phyloP scores from a whole-genome alignment of 2,888 invertebrate species.

The Agrotis puta region DNA sequence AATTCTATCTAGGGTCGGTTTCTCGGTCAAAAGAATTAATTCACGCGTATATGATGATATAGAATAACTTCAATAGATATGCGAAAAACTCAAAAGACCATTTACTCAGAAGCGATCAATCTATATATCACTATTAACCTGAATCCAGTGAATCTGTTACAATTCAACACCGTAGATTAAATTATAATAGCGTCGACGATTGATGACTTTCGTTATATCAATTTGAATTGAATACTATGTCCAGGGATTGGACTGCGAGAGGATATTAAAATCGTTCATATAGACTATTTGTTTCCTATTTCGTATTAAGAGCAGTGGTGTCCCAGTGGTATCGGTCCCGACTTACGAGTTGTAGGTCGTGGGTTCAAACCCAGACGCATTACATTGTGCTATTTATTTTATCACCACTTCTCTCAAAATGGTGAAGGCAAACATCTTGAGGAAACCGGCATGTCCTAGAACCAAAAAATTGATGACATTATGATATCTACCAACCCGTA shows the following conservation, averaged over 20 bases:
- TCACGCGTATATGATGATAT: background rate
- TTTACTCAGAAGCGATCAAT: background rate
- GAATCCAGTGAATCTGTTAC: conserved; percentile 24
- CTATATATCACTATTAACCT: conserved; percentile 12
- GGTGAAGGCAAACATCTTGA: too few species aligned
- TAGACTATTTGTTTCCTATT: conserved; percentile 33
- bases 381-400: too few species aligned
- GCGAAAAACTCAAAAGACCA: background rate
- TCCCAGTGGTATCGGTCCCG: too few species aligned
- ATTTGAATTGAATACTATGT: conserved; percentile 67
- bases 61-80: conserved; percentile 5
- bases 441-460: too few species aligned
- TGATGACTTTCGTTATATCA: conserved; percentile 68
- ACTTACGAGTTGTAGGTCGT: too few species aligned
- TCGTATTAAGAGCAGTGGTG: too few species aligned
- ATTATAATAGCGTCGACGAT: conserved; percentile 67
- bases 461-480: too few species aligned
- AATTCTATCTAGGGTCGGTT: background rate
- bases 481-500: too few species aligned
- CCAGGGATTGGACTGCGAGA: conserved; percentile 38
- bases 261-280: conserved; percentile 50
- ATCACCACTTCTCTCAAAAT: too few species aligned
- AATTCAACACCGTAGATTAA: conserved; percentile 41
- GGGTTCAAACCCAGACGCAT: too few species aligned
- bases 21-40: background rate